Evolutionary conservation across 2,888 invertebrate genomes (phyloP).

Genomic region (Blomia tropicalis): DNA sequence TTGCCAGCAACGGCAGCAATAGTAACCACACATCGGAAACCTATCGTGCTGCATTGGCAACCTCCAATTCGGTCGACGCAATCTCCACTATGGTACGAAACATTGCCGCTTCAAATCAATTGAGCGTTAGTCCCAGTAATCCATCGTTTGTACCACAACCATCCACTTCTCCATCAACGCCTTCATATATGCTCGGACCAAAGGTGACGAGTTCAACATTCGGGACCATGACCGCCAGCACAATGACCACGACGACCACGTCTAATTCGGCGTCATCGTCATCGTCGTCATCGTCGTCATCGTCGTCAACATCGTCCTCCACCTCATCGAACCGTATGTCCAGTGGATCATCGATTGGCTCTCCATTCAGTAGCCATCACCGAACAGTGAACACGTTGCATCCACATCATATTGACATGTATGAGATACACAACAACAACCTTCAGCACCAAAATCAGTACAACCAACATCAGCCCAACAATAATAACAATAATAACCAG

Average conservation of each 20-base stretch:
- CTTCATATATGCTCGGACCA: not conserved
- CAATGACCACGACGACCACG: conserved; percentile 6
- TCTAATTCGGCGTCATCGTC: not conserved
- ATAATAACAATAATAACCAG: too few relatives aligned
- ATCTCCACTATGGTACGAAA: conserved; percentile 1
- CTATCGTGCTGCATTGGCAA: not conserved
- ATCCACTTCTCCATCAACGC: not conserved
- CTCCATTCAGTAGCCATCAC: not conserved
- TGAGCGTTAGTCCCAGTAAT: not conserved
- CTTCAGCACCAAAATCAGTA: not conserved
- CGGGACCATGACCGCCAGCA: not conserved
- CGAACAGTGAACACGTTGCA: not conserved
- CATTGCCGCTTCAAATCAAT: not conserved
- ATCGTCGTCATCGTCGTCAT: not conserved
- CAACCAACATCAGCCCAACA: not conserved
- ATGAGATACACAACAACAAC: not conserved
- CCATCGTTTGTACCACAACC: not conserved
- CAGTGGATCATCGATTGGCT: not conserved
- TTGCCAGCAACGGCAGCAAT: too few relatives aligned
- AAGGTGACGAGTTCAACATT: not conserved
- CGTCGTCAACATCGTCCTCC: not conserved
- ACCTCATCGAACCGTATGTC: conserved; percentile 2
- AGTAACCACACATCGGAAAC: too few relatives aligned
- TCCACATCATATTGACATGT: not conserved
- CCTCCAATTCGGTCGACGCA: not conserved